Conservation (phyloP, 2,113 vertebrate genomes). For the Xenopus borealis region DNA sequence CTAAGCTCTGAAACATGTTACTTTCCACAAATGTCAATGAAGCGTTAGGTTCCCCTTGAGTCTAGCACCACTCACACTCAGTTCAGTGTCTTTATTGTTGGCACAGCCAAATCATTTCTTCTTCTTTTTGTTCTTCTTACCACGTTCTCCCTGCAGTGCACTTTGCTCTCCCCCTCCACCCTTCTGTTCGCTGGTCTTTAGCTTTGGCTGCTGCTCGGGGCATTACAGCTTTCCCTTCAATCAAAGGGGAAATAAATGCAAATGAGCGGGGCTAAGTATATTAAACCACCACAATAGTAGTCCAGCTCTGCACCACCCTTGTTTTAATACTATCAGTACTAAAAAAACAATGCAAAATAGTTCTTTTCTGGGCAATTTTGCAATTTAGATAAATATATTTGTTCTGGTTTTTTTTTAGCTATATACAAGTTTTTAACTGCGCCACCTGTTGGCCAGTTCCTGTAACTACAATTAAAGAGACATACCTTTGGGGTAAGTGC, state of each 20-base stretch:
- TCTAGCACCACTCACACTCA: neutral
- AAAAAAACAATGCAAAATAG: too few relatives aligned
- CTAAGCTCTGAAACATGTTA: too few relatives aligned
- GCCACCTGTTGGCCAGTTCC: too few relatives aligned
- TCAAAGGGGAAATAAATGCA: constrained; percentile 4
- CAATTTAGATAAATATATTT: too few relatives aligned
- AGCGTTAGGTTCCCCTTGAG: neutral
- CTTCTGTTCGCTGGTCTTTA: constrained; percentile 93
- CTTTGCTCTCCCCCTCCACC: constrained; percentile 78
- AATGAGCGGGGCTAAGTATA: neutral
- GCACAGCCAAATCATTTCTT: constrained; percentile 67
- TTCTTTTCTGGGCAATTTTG: too few relatives aligned
- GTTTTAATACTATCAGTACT: neutral
- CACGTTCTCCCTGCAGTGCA: constrained; percentile 85
- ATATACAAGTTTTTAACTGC: too few relatives aligned
- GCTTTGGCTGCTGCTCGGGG: constrained; percentile 90
- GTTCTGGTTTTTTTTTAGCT: too few relatives aligned
- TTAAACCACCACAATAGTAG: neutral
- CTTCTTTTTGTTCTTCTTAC: constrained; percentile 97
- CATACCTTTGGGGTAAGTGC: too few relatives aligned
- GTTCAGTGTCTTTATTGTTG: neutral
- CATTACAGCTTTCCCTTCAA: constrained; percentile 87
- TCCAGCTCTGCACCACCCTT: neutral
- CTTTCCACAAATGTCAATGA: too few relatives aligned
- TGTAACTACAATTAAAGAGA: too few relatives aligned